Conservation (phyloP, 2,113 vertebrate species). For the Actinemys pallida region DNA sequence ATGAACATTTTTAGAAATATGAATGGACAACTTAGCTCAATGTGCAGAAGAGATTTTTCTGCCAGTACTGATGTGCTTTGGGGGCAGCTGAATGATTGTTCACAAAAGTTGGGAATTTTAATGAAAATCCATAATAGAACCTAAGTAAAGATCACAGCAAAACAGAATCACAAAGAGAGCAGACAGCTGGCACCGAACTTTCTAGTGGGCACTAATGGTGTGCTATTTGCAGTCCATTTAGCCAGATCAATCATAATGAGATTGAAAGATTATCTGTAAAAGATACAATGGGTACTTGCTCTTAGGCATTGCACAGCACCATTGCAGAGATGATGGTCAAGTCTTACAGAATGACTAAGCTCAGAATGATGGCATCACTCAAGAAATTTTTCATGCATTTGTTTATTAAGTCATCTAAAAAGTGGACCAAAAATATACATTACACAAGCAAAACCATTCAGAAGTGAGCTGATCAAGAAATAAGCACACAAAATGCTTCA, state of each 20-base stretch:
- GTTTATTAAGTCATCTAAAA: not conserved
- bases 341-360: not conserved
- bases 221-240: conserved; percentile 25
- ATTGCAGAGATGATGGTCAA: not conserved
- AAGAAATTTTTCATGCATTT: not conserved
- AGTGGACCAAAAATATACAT: not conserved
- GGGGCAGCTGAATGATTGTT: not conserved
- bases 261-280: not conserved
- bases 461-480: not conserved
- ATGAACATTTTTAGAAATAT: not conserved
- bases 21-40: not conserved
- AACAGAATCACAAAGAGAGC: not conserved
- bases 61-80: not conserved
- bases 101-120: not conserved
- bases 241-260: not conserved
- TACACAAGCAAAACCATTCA: not conserved
- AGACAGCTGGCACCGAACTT: not conserved
- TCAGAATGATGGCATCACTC: accelerated
- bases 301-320: conserved; percentile 14
- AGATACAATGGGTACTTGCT: not conserved
- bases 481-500: not conserved
- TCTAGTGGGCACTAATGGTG: not conserved
- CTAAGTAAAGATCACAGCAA: not conserved
- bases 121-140: not conserved
- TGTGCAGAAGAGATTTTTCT: not conserved